A percentile compares a stretch with the other conserved stretches of the same genome.
phyloP scores from a whole-genome alignment of 2,888 invertebrate species.

The Spodoptera picta region DNA sequence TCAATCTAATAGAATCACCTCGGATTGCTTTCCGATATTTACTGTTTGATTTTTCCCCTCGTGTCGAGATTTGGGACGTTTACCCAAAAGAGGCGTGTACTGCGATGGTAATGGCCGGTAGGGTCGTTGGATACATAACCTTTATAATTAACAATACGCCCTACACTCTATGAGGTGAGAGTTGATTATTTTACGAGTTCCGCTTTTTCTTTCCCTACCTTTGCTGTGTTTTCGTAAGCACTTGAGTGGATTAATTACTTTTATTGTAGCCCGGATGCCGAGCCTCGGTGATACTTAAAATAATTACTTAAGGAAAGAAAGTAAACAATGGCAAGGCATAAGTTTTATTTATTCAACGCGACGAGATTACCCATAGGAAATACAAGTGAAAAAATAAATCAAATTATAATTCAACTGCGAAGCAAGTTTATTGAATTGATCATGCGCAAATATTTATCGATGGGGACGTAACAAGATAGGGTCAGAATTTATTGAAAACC shows the following conservation, averaged over 20 bases:
- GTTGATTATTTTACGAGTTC: constrained; percentile 65
- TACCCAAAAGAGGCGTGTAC: constrained; percentile 84
- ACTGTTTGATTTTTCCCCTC: constrained; percentile 86
- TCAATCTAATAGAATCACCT: constrained; percentile 87
- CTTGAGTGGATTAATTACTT: constrained; percentile 56
- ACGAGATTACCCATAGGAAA: constrained; percentile 33
- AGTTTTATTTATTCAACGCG: constrained; percentile 34
- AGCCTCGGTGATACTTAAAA: constrained; percentile 43
- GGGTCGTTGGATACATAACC: constrained; percentile 80
- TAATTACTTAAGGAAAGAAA: constrained; percentile 32
- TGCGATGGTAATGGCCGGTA: constrained; percentile 76
- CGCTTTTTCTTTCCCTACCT: constrained; percentile 54
- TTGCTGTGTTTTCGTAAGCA: constrained; percentile 41
- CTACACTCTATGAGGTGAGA: constrained; percentile 57
- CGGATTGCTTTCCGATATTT: constrained; percentile 87
- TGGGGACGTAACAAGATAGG: constrained; percentile 84
- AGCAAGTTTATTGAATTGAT: constrained; percentile 84
- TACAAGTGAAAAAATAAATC: constrained; percentile 53
- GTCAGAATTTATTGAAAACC: constrained; percentile 87
- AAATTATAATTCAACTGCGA: constrained; percentile 72
- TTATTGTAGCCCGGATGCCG: constrained; percentile 37
- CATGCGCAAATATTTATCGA: constrained; percentile 88
- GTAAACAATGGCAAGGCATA: constrained; percentile 6
- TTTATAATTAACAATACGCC: constrained; percentile 79
- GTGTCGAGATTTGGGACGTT: constrained; percentile 81